Percentiles rank a stretch among this genome's conserved stretches.
phyloP scores from a whole-genome alignment of 2,888 invertebrate species.

The Ecdyonurus torrentis region DNA sequence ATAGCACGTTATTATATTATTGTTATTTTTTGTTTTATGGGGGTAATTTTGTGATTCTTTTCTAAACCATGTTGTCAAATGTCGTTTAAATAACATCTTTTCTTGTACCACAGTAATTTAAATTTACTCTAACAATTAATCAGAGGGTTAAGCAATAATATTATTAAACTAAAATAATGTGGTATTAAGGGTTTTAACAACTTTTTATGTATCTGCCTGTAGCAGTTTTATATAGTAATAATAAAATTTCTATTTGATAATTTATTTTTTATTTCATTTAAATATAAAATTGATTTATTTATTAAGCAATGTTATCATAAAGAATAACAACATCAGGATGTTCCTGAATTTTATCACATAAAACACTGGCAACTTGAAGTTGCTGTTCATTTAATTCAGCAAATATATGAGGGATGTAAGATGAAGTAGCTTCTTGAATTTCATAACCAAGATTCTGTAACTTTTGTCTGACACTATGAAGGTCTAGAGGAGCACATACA shows the following conservation, averaged over 20 bases:
- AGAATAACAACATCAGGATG: constrained; percentile 39
- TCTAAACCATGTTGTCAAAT: no score
- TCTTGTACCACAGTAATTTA: no score
- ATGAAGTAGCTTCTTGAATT: constrained; percentile 29
- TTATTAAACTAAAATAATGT: no score
- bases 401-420: constrained; percentile 29
- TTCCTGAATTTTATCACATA: constrained; percentile 35
- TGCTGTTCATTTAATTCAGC: constrained; percentile 34
- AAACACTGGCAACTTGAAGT: constrained; percentile 26
- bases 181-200: no score
- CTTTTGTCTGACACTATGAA: constrained; percentile 29
- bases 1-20: no score
- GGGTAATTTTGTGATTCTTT: no score
- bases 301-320: constrained; percentile 35
- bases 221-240: background rate
- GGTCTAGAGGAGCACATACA: constrained; percentile 31
- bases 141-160: no score
- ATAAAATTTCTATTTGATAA: background rate
- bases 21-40: no score
- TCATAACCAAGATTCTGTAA: constrained; percentile 29
- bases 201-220: background rate
- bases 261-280: background rate
- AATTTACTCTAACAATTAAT: no score
- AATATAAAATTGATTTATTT: background rate
- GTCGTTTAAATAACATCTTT: no score